phyloP scores from a whole-genome alignment of 2,888 invertebrate genomes.

The Pandemis heparana region DNA sequence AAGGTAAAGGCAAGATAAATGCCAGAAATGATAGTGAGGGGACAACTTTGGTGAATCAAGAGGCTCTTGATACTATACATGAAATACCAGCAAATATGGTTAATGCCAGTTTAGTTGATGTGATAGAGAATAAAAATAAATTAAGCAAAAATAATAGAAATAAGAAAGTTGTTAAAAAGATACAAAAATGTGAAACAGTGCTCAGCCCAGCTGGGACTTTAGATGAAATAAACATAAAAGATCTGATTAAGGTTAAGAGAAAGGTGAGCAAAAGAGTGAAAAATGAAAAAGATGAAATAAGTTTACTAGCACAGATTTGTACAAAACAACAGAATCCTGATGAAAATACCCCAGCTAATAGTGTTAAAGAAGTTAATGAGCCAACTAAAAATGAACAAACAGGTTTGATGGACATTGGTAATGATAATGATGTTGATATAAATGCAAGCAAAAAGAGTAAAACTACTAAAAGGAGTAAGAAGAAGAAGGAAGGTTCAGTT shows the following conservation, averaged over 20 bases:
- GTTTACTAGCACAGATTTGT: neutral
- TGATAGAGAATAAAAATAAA: neutral
- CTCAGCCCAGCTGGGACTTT: neutral
- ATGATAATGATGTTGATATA: neutral
- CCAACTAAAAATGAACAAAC: neutral
- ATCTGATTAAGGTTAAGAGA: neutral
- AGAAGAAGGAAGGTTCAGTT: constrained; percentile 6
- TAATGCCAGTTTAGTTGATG: neutral
- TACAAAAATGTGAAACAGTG: neutral
- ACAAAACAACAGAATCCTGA: neutral
- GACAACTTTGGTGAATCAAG: neutral
- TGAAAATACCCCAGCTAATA: neutral
- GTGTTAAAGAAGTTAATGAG: neutral
- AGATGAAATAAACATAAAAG: neutral
- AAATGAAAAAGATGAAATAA: neutral
- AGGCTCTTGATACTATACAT: neutral
- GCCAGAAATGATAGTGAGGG: neutral
- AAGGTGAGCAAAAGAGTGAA: neutral
- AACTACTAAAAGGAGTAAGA: neutral
- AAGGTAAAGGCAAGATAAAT: neutral
- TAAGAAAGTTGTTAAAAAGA: neutral
- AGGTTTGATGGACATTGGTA: neutral
- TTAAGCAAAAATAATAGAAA: neutral
- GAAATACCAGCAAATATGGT: neutral
- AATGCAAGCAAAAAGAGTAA: neutral